A percentile compares a stretch with the other conserved stretches of the same genome.
Evolutionary conservation across 2,888 invertebrate genomes (phyloP).

Genomic region (Fragum sueziense): DNA sequence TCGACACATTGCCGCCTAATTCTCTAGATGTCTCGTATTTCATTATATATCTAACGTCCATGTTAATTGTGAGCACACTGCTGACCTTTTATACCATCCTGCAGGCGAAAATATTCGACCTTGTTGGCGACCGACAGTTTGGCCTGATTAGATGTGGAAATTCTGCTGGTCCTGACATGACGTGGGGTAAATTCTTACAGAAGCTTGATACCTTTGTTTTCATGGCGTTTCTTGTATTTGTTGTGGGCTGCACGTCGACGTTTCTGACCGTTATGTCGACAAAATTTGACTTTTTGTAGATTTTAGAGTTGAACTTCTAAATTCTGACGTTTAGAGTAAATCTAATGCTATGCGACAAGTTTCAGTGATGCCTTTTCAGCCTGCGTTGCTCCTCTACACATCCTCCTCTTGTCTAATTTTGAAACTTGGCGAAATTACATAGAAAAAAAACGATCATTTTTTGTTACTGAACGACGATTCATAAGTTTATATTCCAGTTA

Average conservation of each 20-base stretch:
- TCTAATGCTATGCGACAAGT: too few relatives aligned
- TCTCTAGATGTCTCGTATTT: slow-evolving; percentile 11
- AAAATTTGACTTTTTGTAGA: neutral
- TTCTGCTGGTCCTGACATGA: neutral
- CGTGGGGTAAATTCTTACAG: neutral
- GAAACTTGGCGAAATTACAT: too few relatives aligned
- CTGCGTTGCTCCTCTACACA: too few relatives aligned
- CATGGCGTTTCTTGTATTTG: neutral
- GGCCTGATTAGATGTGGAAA: neutral
- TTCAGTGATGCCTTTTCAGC: too few relatives aligned
- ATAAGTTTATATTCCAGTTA: too few relatives aligned
- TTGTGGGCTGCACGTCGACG: neutral
- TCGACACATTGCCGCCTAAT: slow-evolving; percentile 12
- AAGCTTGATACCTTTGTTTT: slow-evolving; percentile 1
- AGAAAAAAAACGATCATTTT: too few relatives aligned
- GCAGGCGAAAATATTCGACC: slow-evolving; percentile 22
- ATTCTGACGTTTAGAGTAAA: too few relatives aligned
- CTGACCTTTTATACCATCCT: slow-evolving; percentile 9
- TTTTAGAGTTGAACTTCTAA: too few relatives aligned
- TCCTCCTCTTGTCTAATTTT: too few relatives aligned
- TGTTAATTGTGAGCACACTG: slow-evolving; percentile 2
- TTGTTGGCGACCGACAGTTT: neutral
- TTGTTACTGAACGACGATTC: too few relatives aligned
- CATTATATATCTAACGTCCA: slow-evolving; percentile 4
- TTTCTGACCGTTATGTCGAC: neutral